A percentile compares a stretch with the other conserved stretches of the same genome.
These are phyloP conservation scores for Hycleus cichorii DNA, from an alignment of 1,140 invertebrate species.

Conservation along the genomic window DNA sequence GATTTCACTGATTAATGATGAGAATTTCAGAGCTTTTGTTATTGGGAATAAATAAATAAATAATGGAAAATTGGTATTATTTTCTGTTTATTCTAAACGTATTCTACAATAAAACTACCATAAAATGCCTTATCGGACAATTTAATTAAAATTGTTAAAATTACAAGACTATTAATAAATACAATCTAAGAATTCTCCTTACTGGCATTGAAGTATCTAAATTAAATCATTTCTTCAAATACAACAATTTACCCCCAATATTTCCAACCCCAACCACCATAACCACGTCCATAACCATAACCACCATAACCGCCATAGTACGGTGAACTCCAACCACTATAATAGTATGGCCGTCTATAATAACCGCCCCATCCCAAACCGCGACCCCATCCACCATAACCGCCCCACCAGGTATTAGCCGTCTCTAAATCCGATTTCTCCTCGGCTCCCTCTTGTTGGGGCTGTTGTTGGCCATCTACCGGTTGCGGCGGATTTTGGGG, in stretches of 20 bases:
- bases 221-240: background rate
- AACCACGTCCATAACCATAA: background rate
- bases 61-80: no score
- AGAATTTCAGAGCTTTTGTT: no score
- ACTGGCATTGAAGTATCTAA: background rate
- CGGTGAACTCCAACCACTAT: background rate
- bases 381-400: no score
- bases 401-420: background rate
- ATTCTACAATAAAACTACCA: no score
- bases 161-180: no score
- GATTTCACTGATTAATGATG: no score
- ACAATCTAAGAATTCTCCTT: background rate
- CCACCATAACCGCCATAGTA: background rate
- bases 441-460: background rate
- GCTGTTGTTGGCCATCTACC: no score
- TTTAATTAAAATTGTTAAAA: no score
- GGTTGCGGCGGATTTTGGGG: no score
- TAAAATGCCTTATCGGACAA: no score
- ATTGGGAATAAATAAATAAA: no score
- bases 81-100: no score
- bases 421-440: conserved; percentile 9
- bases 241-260: background rate
- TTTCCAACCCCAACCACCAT: background rate
- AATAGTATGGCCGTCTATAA: conserved; percentile 6
- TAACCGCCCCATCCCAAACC: conserved; percentile 3